Percentiles rank a stretch among this genome's conserved stretches.
Conservation (phyloP, 2,888 invertebrate species). For the Rhingia rostrata region DNA sequence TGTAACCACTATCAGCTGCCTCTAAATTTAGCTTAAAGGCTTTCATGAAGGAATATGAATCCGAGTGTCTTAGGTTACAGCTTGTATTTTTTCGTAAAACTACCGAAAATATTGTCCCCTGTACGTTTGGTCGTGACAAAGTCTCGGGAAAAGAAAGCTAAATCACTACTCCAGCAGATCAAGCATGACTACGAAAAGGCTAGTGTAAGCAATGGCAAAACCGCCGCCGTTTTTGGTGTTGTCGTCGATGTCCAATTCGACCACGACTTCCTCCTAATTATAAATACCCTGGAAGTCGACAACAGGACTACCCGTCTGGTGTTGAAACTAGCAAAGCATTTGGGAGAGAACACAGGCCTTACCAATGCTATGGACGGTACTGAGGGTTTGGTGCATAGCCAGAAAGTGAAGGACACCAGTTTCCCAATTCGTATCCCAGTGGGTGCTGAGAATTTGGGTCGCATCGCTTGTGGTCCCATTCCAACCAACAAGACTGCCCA, state of each 20-base stretch:
- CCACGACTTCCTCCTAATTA: slow-evolving; percentile 93
- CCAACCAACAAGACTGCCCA: slow-evolving; percentile 89
- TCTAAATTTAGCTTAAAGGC: too few relatives aligned
- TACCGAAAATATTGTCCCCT: slow-evolving; percentile 76
- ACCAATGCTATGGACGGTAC: slow-evolving; percentile 98
- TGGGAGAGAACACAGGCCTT: slow-evolving; percentile 94
- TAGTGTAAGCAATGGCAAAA: slow-evolving; percentile 78
- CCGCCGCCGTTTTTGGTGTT: slow-evolving; percentile 98
- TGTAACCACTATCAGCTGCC: too few relatives aligned
- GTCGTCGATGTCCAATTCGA: slow-evolving; percentile 99
- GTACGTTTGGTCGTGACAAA: slow-evolving; percentile 76
- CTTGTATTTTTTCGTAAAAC: slow-evolving; percentile 65
- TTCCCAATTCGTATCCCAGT: slow-evolving; percentile 95
- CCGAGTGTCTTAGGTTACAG: too few relatives aligned
- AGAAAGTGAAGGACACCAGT: slow-evolving; percentile 90
- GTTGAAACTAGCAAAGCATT: slow-evolving; percentile 92
- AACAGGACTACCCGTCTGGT: slow-evolving; percentile 91
- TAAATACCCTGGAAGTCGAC: slow-evolving; percentile 96
- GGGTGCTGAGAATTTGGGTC: slow-evolving; percentile 93
- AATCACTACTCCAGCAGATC: slow-evolving; percentile 76
- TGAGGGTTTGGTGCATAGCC: slow-evolving; percentile 94
- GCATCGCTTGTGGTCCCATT: slow-evolving; percentile 96
- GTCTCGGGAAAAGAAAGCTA: slow-evolving; percentile 77
- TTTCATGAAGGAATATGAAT: too few relatives aligned
- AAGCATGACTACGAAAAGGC: slow-evolving; percentile 80